Conservation (phyloP, 2,797 vertebrate genomes). For the Vultur gryphus region DNA sequence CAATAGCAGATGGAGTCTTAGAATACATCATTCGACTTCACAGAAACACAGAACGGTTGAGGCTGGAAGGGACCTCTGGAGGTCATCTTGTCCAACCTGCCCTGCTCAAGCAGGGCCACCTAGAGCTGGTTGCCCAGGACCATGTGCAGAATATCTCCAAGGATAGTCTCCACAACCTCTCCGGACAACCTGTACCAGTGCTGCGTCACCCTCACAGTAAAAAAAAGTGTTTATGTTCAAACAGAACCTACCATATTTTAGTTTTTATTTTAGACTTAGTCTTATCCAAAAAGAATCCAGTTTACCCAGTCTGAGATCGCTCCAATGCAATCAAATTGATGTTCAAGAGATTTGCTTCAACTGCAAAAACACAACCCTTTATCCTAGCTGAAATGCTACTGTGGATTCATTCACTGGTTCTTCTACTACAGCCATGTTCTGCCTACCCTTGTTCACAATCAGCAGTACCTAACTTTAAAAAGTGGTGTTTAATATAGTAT, state of each 20-base stretch:
- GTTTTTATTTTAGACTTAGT: not conserved
- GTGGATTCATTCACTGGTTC: not conserved
- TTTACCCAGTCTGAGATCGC: not conserved
- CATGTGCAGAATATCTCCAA: not conserved
- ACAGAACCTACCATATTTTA: not conserved
- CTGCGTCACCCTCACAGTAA: not conserved
- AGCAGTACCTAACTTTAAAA: not conserved
- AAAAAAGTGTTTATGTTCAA: not conserved
- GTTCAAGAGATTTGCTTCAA: not conserved
- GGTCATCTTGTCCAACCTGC: not conserved
- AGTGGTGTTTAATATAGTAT: not conserved
- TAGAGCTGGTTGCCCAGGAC: not conserved
- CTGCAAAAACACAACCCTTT: not conserved
- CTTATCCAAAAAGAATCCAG: not conserved
- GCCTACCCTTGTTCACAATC: not conserved
- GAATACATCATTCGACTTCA: not conserved
- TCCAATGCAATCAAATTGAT: not conserved
- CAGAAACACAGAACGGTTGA: not conserved
- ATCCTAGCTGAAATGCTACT: not conserved
- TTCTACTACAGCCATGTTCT: not conserved
- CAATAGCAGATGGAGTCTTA: not conserved
- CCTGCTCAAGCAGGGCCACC: not conserved
- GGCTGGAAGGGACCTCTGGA: not conserved
- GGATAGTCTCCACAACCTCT: not conserved
- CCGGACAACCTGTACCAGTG: rapidly evolving